Evolutionary conservation across 2,888 invertebrate genomes (phyloP), one percentile per base, ranked within the genome.

Genomic region (Pristionchus arcanus): DNA sequence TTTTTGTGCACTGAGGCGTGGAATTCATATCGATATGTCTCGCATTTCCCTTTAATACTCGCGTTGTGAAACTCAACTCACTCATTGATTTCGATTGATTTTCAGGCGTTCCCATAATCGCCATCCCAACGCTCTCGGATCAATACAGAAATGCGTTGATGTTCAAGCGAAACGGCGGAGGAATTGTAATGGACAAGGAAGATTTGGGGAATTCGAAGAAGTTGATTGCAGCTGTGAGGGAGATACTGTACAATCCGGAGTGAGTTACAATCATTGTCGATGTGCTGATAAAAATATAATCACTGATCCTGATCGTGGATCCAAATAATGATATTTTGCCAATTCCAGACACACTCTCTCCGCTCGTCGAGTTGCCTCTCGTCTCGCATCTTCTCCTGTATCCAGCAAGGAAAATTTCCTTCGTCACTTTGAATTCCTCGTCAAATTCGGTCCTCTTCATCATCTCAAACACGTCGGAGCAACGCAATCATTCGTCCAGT

Each of bases 61-160:
- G 42, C 42, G 0, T 1, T 19, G 59, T 21, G 59, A 59, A 59
- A 25, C 59, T 19, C 21, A 19, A 19, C 28, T n/a, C 19, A 28
- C 2, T 3, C 19, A 68, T 68, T 59, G 3, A 66, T 7, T n/a
- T 21, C 15, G 2, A 21, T 0, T 19, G 2, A 21, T 0, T 19
- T 71, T 71, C 31, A 71, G 71, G 71, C 0, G 71, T 71, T 13
- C 71, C 71, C 15, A 71, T 71, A 16, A 71, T 92, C 49, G 84
- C 91, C 91, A 90, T 93, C n/a, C 93, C 93, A 0, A 85, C 93
- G 15, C 91, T 93, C 81, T 92, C 91, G 15, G 93, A 93, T 55
- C 93, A 93, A 87, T 88, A 90, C 9, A 55, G 93, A 42, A 93
- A 93, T 86, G 91, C 91, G 2, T 81, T 87, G 16, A 92, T 92